A percentile compares a stretch with the other conserved stretches of the same genome.
Evolutionary conservation across 2,888 invertebrate species (phyloP).

Genomic region (Sinohyriopsis cumingii): DNA sequence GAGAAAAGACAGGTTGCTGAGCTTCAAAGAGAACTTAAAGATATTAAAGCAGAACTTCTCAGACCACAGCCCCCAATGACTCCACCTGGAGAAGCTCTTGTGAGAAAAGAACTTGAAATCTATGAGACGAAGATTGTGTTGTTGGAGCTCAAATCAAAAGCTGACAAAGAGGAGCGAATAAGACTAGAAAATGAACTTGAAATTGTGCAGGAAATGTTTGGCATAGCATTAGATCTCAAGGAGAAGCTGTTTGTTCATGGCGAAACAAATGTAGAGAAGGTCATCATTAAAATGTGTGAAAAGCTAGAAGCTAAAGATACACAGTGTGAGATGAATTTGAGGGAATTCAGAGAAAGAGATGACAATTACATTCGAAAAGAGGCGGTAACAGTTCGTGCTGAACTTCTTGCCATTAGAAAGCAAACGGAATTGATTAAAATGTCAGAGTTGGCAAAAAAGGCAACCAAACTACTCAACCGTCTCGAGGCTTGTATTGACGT

Average conservation of each 20-base stretch:
- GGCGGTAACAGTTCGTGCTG: slow-evolving; percentile 22
- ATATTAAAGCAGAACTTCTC: slow-evolving; percentile 25
- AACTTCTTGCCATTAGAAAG: slow-evolving; percentile 26
- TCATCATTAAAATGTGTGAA: slow-evolving; percentile 25
- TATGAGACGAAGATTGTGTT: slow-evolving; percentile 32
- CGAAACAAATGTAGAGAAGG: slow-evolving; percentile 30
- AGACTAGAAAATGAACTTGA: no score
- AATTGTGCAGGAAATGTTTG: no score
- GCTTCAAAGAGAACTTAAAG: slow-evolving; percentile 24
- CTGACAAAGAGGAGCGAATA: background rate
- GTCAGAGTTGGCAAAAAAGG: slow-evolving; percentile 21
- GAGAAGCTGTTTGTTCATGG: slow-evolving; percentile 31
- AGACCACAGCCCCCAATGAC: slow-evolving; percentile 19
- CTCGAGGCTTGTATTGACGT: no score
- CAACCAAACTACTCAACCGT: slow-evolving; percentile 14
- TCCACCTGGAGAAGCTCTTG: slow-evolving; percentile 16
- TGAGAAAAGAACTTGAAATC: slow-evolving; percentile 33
- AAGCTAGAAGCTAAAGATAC: slow-evolving; percentile 23
- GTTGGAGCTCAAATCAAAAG: slow-evolving; percentile 30
- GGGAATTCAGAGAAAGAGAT: slow-evolving; percentile 23
- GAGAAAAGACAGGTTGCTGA: slow-evolving; percentile 31
- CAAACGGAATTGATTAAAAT: slow-evolving; percentile 33
- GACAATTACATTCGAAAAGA: slow-evolving; percentile 19
- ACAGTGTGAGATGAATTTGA: slow-evolving; percentile 21
- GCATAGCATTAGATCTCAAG: no score